phyloP scores from a whole-genome alignment of 2,797 vertebrate species.

The Gadopsis marmoratus region DNA sequence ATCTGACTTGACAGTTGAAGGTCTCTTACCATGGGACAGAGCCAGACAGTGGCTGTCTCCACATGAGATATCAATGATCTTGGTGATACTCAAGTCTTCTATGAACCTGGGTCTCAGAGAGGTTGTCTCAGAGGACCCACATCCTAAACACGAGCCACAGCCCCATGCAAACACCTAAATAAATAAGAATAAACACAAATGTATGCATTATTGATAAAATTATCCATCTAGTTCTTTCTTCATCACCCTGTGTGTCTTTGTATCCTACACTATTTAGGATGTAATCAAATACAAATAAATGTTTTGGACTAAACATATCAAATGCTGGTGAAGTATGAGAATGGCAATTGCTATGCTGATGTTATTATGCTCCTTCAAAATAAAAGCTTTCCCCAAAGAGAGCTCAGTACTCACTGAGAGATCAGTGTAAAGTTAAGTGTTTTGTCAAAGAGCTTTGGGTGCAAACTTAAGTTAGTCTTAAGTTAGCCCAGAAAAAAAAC shows the following conservation, averaged over 20 bases:
- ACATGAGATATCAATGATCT: conserved; percentile 89
- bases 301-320: not conserved
- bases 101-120: conserved; percentile 86
- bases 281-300: not conserved
- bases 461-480: not conserved
- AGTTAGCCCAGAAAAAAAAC: not conserved
- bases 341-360: not conserved
- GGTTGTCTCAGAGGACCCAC: conserved; percentile 88
- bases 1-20: not conserved
- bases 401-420: not conserved
- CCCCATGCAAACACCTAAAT: conserved; percentile 89
- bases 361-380: conserved; percentile 5
- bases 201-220: not conserved
- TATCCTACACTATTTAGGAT: not conserved
- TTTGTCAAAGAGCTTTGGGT: not conserved
- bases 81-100: conserved; percentile 87
- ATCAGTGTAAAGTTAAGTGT: not conserved
- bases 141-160: conserved; percentile 88
- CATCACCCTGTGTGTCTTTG: not conserved
- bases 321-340: not conserved
- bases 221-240: not conserved
- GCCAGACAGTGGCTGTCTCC: conserved; percentile 90
- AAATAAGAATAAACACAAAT: not conserved
- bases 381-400: conserved; percentile 1
- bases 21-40: conserved; percentile 85